These are phyloP conservation scores for Drosophila orena DNA, from an alignment of 1,140 invertebrate species.

Conservation along the genomic window DNA sequence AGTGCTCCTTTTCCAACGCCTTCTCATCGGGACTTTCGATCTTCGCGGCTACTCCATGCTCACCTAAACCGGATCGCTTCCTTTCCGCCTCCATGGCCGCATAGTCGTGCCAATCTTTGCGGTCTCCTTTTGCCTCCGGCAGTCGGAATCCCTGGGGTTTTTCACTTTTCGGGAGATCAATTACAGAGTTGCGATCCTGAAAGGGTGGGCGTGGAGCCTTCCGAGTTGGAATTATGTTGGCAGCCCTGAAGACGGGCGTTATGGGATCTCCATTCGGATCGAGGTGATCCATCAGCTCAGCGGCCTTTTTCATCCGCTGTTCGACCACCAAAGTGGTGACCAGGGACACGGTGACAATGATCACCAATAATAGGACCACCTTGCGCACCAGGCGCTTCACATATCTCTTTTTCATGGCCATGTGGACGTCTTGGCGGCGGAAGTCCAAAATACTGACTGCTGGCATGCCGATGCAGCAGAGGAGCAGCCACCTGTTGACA, in stretches of 20 bases:
- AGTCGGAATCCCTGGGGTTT: conserved; percentile 30
- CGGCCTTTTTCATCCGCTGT: conserved; percentile 24
- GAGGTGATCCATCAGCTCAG: conserved; percentile 24
- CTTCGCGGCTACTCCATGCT: conserved; percentile 88
- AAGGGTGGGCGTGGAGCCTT: conserved; percentile 58
- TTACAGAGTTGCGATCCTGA: conserved; percentile 56
- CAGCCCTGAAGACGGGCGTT: conserved; percentile 48
- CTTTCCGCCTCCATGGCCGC: conserved; percentile 87
- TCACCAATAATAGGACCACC: conserved; percentile 47
- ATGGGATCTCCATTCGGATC: conserved; percentile 74
- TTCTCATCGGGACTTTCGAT: conserved; percentile 84
- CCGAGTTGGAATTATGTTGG: conserved; percentile 21
- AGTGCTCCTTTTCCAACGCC: conserved; percentile 86
- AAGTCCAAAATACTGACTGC: conserved; percentile 38
- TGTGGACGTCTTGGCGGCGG: conserved; percentile 29
- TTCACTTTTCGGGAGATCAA: conserved; percentile 3
- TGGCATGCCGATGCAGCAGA: conserved; percentile 10
- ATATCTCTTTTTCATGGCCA: conserved; percentile 71
- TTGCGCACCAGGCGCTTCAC: conserved; percentile 73
- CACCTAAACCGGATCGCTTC: conserved; percentile 87
- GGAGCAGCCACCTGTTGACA: conserved; percentile 42
- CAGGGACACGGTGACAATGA: conserved; percentile 53
- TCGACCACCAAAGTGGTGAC: conserved; percentile 74
- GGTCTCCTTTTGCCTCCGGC: conserved; percentile 72
- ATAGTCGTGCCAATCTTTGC: conserved; percentile 91